Evolutionary conservation across 1,140 invertebrate genomes (phyloP), one percentile per base, ranked within the genome.

Genomic region (Liolophura sinensis): DNA sequence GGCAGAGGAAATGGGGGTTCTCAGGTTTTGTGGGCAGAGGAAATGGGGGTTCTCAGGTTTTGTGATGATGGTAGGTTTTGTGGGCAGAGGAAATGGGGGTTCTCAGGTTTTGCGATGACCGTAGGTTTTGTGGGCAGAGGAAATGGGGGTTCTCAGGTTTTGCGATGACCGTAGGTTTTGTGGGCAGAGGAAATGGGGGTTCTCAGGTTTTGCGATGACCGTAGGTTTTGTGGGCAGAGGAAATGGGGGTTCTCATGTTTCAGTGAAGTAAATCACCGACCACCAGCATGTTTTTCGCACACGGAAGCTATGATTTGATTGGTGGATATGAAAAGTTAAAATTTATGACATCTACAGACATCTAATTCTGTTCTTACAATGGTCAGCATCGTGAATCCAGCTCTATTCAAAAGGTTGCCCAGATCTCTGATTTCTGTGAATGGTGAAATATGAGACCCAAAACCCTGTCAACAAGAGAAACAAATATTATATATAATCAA

Each of bases 311-410:
- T n/a, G n/a, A n/a, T n/a, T n/a, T n/a, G n/a, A n/a, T n/a, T n/a
- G n/a, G n/a, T n/a, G 12, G 24, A 54, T 54, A 7, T 54, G 18
- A 20, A 24, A 3, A 54, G 24, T 24, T 54, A 12, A 54, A 24
- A 4, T 5, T 3, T 54, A 7, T 54, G 24, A n/a, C n/a, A 3
- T 25, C n/a, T 7, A 31, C 1, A 59, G 18, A n/a, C n/a, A n/a
- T 24, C n/a, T 59, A 3, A n/a, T 6, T 59, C 3, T 59, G 47
- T 51, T 79, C 85, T 82, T 84, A 87, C 95, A 56, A 99, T 92
- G 4, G 97, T 99, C 49, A 98, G 86, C 88, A 99, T 92, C 6
- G 90, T 93, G 84, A 96, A 99, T 3, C 96, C 96, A 67, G 94
- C 92, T 73, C 90, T 89, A 67, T 87, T 91, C 47, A 98, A 85